Evolutionary conservation across 2,888 invertebrate genomes (phyloP).

Genomic region (Caradrina clavipalpis): DNA sequence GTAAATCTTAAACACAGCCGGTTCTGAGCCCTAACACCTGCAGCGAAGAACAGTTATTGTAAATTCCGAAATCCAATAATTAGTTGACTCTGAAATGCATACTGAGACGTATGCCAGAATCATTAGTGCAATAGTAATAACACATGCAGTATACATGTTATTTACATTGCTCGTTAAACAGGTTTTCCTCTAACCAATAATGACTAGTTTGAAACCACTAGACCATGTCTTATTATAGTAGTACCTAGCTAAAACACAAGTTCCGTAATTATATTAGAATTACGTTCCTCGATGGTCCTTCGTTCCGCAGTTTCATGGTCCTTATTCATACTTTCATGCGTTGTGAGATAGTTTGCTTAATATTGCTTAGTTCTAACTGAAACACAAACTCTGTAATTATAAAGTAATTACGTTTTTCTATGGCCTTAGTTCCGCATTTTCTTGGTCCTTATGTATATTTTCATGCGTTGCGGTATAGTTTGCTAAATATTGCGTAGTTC

Average conservation of each 20-base stretch:
- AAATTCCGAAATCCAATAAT: background rate
- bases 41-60: background rate
- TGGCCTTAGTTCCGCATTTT: no score
- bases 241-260: background rate
- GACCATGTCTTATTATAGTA: background rate
- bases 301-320: background rate
- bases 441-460: no score
- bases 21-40: background rate
- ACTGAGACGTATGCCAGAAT: slow-evolving; percentile 8
- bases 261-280: background rate
- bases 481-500: no score
- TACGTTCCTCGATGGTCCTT: background rate
- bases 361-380: no score
- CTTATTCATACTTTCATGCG: background rate
- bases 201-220: slow-evolving; percentile 20
- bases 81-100: background rate
- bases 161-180: slow-evolving; percentile 14
- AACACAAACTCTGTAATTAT: no score
- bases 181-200: slow-evolving; percentile 8
- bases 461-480: no score
- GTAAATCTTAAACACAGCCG: no score
- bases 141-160: slow-evolving; percentile 5
- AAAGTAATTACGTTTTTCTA: no score
- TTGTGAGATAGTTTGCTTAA: no score
- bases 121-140: slow-evolving; percentile 15